Percentiles rank a stretch among this genome's conserved stretches.
phyloP scores from a whole-genome alignment of 2,113 vertebrate species.

The Aleadryas rufinucha region DNA sequence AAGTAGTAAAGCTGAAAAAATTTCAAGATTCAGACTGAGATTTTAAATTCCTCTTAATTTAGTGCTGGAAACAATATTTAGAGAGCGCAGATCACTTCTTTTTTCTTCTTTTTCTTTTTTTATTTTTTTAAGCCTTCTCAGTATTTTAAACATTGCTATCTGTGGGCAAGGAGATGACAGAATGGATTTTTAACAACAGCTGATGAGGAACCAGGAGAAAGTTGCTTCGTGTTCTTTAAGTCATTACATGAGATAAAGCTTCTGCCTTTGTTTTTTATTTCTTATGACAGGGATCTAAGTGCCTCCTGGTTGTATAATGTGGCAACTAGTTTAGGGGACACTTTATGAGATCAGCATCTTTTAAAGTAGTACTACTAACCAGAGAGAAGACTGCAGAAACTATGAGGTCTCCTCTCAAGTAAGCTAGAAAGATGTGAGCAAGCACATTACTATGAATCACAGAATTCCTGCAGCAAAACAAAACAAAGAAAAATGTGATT shows the following conservation, averaged over 20 bases:
- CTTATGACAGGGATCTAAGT: neutral
- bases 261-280: neutral
- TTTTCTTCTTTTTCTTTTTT: neutral
- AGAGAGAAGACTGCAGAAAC: neutral
- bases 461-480: neutral
- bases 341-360: neutral
- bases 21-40: neutral
- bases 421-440: neutral
- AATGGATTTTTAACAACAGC: neutral
- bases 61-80: neutral
- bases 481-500: neutral
- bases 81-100: accelerated
- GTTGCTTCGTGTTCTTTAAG: neutral
- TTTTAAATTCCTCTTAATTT: neutral
- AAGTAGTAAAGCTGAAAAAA: neutral
- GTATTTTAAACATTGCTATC: neutral
- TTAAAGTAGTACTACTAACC: neutral
- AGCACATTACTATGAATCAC: neutral
- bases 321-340: neutral
- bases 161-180: neutral
- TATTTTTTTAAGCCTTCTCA: neutral
- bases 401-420: neutral
- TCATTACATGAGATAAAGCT: neutral
- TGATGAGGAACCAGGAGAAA: neutral
- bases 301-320: neutral